phyloP scores from a whole-genome alignment of 1,140 invertebrate genomes.

The Rhagoletis pomonella region DNA sequence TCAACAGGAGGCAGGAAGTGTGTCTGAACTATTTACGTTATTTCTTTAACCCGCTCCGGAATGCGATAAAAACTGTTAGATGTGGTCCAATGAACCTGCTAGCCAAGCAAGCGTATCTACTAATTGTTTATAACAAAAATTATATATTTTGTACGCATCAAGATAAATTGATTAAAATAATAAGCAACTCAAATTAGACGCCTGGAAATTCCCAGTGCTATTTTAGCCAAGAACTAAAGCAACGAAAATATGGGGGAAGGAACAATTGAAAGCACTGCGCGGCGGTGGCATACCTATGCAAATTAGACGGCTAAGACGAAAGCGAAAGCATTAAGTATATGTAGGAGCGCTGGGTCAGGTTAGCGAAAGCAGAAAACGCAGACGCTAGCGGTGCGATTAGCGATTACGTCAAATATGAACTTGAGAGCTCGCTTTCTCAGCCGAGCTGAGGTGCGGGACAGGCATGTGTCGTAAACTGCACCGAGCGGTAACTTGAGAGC shows the following conservation, averaged over 20 bases:
- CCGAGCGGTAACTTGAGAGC: not conserved
- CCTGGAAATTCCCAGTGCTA: constrained; percentile 20
- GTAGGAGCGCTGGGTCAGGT: no score
- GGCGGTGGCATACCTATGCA: constrained; percentile 20
- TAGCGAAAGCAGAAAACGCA: no score
- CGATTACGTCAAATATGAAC: no score
- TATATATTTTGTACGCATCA: no score
- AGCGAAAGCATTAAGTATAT: not conserved
- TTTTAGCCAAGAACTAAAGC: not conserved
- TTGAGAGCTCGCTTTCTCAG: no score
- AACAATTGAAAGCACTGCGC: not conserved
- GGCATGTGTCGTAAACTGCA: not conserved
- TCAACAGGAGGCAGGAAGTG: no score
- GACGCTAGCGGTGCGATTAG: no score
- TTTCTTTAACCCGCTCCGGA: no score
- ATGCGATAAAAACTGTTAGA: not conserved
- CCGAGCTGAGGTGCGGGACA: no score
- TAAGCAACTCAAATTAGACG: not conserved
- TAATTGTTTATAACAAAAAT: not conserved
- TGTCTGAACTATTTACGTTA: no score
- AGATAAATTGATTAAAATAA: constrained; percentile 22
- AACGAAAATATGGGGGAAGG: not conserved
- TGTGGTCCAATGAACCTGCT: not conserved
- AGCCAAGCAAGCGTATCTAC: no score
- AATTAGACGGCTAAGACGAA: constrained; percentile 18